Evolutionary conservation across 2,113 vertebrate genomes (phyloP).

Genomic region (cattle (Bos taurus)): DNA sequence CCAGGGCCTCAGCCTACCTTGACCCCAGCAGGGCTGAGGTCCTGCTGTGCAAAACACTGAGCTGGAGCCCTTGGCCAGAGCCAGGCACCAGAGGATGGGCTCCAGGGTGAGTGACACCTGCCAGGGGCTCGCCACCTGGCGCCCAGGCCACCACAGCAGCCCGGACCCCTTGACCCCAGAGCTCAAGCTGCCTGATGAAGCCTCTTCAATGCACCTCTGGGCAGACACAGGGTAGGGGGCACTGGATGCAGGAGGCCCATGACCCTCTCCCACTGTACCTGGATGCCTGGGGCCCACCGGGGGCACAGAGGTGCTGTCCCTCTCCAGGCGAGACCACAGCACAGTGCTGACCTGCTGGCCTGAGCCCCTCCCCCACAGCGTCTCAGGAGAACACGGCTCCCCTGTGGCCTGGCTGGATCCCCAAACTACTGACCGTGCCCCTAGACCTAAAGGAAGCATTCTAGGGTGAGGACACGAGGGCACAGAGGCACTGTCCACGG

Average conservation of each 20-base stretch:
- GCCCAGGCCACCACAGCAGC: fast-evolving
- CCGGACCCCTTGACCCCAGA: neutral
- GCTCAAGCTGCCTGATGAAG: neutral
- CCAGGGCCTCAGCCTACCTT: neutral
- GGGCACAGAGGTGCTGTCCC: neutral
- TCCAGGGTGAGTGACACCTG: neutral
- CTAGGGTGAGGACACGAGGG: fast-evolving
- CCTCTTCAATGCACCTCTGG: neutral
- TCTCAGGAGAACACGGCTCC: fast-evolving
- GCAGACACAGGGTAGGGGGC: neutral
- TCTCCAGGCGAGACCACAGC: neutral
- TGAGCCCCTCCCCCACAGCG: fast-evolving
- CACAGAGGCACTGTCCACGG: fast-evolving
- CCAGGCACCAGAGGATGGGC: too few relatives aligned
- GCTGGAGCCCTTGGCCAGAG: neutral
- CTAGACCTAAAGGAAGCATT: neutral
- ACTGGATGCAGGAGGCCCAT: neutral
- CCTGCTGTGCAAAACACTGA: neutral
- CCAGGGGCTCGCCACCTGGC: neutral
- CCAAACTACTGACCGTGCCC: neutral
- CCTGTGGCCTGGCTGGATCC: neutral
- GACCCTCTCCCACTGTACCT: neutral
- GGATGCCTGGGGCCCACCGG: neutral
- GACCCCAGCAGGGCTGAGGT: neutral
- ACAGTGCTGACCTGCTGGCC: neutral